Conservation (phyloP, 53 echinoderm and acorn worm species). For the Mesocentrotus franciscanus region DNA sequence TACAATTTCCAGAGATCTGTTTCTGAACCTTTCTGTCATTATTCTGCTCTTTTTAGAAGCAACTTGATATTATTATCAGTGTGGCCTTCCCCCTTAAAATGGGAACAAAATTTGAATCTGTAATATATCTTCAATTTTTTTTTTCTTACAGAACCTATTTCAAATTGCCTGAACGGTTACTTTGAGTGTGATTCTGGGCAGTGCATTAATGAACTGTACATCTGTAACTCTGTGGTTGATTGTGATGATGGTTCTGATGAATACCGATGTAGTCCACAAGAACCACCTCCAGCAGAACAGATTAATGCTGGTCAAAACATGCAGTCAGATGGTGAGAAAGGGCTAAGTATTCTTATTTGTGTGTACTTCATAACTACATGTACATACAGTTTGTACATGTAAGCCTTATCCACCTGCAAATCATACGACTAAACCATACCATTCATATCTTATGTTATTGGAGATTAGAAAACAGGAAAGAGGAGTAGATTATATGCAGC, state of each 20-base stretch:
- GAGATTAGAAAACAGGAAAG: too few species aligned
- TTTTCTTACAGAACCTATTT: background rate
- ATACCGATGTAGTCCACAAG: background rate
- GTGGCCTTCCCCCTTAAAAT: too few species aligned
- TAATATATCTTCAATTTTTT: background rate
- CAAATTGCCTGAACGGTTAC: background rate
- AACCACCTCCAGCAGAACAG: background rate
- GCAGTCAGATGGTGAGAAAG: background rate
- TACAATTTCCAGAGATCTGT: background rate
- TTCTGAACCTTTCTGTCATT: too few species aligned
- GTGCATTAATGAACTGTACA: constrained; percentile 52
- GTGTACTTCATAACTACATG: too few species aligned
- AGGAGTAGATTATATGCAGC: too few species aligned
- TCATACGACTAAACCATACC: too few species aligned
- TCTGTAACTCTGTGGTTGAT: constrained; percentile 51
- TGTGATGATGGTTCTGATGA: constrained; percentile 62
- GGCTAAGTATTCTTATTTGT: too few species aligned
- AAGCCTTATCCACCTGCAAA: too few species aligned
- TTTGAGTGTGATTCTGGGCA: constrained; percentile 58
- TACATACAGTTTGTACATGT: too few species aligned
- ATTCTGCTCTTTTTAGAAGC: too few species aligned
- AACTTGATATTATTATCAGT: too few species aligned
- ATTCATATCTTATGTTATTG: too few species aligned
- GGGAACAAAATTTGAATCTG: background rate
- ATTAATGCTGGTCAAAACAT: background rate